Conservation (phyloP, 2,797 vertebrate genomes). For the Danionella dracula region DNA sequence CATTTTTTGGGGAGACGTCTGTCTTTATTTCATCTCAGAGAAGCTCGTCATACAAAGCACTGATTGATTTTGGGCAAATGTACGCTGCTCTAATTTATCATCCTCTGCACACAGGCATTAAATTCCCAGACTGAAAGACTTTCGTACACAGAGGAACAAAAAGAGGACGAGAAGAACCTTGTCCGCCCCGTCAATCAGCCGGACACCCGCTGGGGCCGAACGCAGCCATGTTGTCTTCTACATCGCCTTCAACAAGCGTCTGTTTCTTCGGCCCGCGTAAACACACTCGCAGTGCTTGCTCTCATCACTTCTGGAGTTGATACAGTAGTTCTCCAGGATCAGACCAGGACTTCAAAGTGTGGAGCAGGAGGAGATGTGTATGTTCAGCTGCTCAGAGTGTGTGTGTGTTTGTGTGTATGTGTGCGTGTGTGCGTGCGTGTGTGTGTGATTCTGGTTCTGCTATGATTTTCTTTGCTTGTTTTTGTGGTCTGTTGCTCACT, state of each 20-base stretch:
- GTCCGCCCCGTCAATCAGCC: constrained; percentile 78
- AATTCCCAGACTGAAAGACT: constrained; percentile 74
- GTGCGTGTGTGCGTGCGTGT: neutral
- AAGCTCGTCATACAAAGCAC: constrained; percentile 60
- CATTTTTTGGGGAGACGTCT: constrained; percentile 57
- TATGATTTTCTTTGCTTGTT: too few relatives aligned
- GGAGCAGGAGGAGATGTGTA: constrained; percentile 76
- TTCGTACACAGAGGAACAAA: constrained; percentile 75
- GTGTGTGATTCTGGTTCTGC: too few relatives aligned
- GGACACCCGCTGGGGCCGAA: constrained; percentile 72
- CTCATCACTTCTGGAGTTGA: constrained; percentile 53
- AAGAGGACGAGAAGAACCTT: constrained; percentile 80
- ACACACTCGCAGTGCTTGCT: constrained; percentile 52
- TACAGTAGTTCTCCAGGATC: constrained; percentile 64
- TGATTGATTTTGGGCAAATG: constrained; percentile 65
- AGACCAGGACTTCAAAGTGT: constrained; percentile 45
- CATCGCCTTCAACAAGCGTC: constrained; percentile 69
- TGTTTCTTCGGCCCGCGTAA: constrained; percentile 66
- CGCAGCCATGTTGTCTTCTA: constrained; percentile 70
- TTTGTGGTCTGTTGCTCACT: too few relatives aligned
- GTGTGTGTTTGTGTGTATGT: constrained; percentile 55
- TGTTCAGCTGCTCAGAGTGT: constrained; percentile 87
- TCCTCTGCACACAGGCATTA: constrained; percentile 71
- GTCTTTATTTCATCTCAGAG: constrained; percentile 56
- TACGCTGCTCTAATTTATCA: constrained; percentile 77